A percentile compares a stretch with the other conserved stretches of the same genome.
These are phyloP conservation scores for Eriosoma lanigerum DNA, from an alignment of 1,140 invertebrate species.

Conservation along the genomic window DNA sequence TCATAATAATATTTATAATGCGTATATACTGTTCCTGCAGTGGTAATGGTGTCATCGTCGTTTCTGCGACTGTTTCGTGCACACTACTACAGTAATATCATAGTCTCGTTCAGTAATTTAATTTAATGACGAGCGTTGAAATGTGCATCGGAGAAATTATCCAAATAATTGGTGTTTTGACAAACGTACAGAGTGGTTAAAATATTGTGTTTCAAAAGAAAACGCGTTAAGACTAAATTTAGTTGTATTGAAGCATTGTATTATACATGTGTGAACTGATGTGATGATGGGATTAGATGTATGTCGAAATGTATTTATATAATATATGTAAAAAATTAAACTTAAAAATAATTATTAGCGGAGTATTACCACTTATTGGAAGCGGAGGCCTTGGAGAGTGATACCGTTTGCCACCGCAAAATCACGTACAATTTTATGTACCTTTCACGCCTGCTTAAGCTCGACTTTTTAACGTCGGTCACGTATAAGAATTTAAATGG, in stretches of 20 bases:
- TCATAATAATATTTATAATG: no score
- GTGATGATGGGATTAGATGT: no score
- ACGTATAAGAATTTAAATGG: slow-evolving; percentile 33
- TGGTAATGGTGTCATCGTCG: no score
- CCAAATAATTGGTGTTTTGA: slow-evolving; percentile 9
- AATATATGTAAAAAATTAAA: no score
- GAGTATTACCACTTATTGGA: background rate
- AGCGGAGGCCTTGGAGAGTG: background rate
- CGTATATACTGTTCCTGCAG: no score
- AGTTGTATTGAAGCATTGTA: no score
- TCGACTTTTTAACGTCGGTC: slow-evolving; percentile 23
- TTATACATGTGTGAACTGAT: no score
- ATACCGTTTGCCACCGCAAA: slow-evolving; percentile 10
- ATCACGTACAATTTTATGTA: slow-evolving; percentile 15
- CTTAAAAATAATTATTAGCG: background rate
- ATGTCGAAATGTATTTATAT: no score
- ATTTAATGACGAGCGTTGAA: background rate
- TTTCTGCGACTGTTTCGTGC: no score
- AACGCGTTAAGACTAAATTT: no score
- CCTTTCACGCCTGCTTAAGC: slow-evolving; percentile 18
- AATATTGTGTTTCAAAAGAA: no score
- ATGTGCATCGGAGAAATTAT: background rate
- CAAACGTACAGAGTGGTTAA: background rate
- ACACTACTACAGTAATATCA: background rate
- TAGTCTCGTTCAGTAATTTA: background rate